Evolutionary conservation across 2,797 vertebrate species (phyloP).

Genomic region (Lutjanus argentimaculatus): DNA sequence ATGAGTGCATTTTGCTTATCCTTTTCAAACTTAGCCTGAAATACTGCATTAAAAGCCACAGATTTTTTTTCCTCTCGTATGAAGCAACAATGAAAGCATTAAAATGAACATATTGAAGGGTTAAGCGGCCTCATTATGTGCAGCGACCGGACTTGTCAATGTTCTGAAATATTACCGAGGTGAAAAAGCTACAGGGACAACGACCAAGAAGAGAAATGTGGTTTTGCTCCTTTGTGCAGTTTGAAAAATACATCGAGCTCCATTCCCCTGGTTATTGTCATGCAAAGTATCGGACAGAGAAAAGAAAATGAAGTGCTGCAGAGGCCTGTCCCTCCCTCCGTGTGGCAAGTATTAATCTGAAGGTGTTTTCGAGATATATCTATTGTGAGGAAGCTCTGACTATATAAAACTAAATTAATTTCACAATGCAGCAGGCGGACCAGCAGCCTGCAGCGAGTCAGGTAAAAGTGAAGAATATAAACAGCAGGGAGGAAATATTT

Average conservation of each 20-base stretch:
- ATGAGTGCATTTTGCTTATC: neutral
- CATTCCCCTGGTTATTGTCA: slow-evolving; percentile 67
- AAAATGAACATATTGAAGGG: slow-evolving; percentile 53
- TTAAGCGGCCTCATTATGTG: slow-evolving; percentile 66
- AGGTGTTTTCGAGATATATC: slow-evolving; percentile 22
- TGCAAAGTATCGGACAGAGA: slow-evolving; percentile 57
- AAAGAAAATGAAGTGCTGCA: slow-evolving; percentile 28
- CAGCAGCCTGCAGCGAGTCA: neutral
- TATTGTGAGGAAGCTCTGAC: neutral
- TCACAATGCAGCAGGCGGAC: neutral
- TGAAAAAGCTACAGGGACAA: slow-evolving; percentile 47
- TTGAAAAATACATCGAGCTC: slow-evolving; percentile 73
- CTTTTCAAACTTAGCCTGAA: neutral
- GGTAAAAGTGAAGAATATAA: neutral
- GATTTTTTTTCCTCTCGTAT: neutral
- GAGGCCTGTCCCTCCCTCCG: slow-evolving; percentile 7
- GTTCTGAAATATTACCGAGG: slow-evolving; percentile 70
- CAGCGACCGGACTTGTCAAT: slow-evolving; percentile 59
- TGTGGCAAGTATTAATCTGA: slow-evolving; percentile 33
- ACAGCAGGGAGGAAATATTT: neutral
- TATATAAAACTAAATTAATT: neutral
- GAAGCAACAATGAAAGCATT: slow-evolving; percentile 2
- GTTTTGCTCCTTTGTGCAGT: slow-evolving; percentile 63
- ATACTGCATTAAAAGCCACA: neutral
- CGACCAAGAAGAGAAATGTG: slow-evolving; percentile 64